phyloP scores from a whole-genome alignment of 2,888 invertebrate species.

The Micoletzkya japonica region DNA sequence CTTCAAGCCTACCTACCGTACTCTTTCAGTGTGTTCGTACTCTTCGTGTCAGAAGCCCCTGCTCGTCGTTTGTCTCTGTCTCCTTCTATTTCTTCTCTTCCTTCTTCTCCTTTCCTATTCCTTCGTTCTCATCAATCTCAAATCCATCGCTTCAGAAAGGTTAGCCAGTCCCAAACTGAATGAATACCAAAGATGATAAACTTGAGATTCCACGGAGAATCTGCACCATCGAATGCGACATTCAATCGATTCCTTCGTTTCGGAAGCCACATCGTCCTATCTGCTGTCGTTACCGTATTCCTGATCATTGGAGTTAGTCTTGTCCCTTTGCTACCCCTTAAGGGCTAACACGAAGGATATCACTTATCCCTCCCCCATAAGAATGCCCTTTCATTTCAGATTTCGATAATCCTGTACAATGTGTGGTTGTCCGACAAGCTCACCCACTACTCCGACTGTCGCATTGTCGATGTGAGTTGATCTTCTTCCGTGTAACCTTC shows the following conservation, averaged over 20 bases:
- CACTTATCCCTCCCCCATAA: background rate
- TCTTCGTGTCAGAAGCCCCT: constrained; percentile 47
- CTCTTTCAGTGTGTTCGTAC: constrained; percentile 46
- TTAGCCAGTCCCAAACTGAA: too few species aligned
- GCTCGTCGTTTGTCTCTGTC: constrained; percentile 40
- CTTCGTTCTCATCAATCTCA: constrained; percentile 36
- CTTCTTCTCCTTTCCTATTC: constrained; percentile 39
- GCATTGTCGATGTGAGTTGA: too few species aligned
- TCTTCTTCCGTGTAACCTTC: too few species aligned
- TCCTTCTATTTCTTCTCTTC: constrained; percentile 42
- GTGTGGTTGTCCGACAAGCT: background rate
- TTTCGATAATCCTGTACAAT: constrained; percentile 1
- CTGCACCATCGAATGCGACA: background rate
- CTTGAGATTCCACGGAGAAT: constrained; percentile 10
- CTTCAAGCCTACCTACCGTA: background rate
- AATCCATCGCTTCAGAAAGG: too few species aligned
- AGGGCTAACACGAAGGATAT: too few species aligned
- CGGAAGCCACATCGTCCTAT: constrained; percentile 7
- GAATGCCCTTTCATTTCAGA: background rate
- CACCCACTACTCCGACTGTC: too few species aligned
- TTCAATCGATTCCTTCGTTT: constrained; percentile 10
- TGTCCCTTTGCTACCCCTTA: too few species aligned
- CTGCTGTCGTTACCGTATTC: background rate
- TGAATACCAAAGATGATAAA: too few species aligned
- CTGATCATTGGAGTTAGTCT: constrained; percentile 7